Evolutionary conservation across 2,888 invertebrate species (phyloP), one percentile per base, ranked within the genome.

Genomic region (Nasonovia ribisnigri): DNA sequence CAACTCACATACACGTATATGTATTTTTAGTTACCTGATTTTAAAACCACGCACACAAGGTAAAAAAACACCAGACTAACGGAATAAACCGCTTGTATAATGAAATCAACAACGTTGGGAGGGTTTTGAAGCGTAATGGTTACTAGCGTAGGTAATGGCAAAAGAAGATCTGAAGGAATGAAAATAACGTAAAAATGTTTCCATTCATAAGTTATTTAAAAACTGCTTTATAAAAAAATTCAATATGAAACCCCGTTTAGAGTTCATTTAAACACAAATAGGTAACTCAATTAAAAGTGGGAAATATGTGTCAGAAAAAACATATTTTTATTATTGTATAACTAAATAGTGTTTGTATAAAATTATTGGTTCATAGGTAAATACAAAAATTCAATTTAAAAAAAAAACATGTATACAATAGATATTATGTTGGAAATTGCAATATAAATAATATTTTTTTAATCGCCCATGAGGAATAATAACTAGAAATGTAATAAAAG

Each of bases 41-140:
- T 90, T 67, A n/a, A 48, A 90, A 67, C 26, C 36, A 4, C 54
- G 48, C 13, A 48, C 36, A 48, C 48, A 8, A 48, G 36, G 48
- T 77, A 48, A 77, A 67, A 54, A 51, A 24, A 87, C 4, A 87
- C 16, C 42, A 89, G 43, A 48, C 48, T 90, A 77, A 84, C 10
- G 42, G 84, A 42, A 54, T 20, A 91, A 91, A 57, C 54, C 91
- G 42, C 16, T 91, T 84, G 36, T 86, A 57, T 91, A 60, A 91
- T 91, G 91, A 91, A 91, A 91, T 91, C 84, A 86, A 91, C 91
- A 48, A 43, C 84, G 54, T 16, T 24, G 42, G 20, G 24, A 46
- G 57, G 36, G 57, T 46, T 57, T 20, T 36, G 86, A 46, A 91
- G 84, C 91, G 57, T 57, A 86, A 91, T 46, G 24, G 51, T 84